phyloP scores from a whole-genome alignment of 2,888 invertebrate species.

The Pachydiplax longipennis region DNA sequence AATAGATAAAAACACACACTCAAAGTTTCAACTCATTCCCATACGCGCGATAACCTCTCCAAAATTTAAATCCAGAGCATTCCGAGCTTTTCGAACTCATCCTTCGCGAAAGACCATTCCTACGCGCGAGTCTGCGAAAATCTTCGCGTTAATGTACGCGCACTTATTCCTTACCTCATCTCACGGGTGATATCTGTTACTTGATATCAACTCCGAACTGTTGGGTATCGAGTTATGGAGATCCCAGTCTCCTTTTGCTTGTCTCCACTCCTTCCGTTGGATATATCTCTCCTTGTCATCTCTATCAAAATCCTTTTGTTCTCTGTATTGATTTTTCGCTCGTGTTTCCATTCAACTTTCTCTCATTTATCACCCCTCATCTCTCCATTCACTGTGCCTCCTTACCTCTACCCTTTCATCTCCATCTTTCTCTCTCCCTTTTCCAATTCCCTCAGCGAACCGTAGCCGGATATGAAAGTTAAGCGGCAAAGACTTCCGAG shows the following conservation, averaged over 20 bases:
- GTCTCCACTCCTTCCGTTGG: neutral
- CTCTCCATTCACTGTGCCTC: too few species aligned
- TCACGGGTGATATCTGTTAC: neutral
- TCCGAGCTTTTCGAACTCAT: too few species aligned
- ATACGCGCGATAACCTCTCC: too few species aligned
- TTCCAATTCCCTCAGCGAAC: neutral
- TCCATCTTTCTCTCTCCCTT: neutral
- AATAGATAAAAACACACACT: too few species aligned
- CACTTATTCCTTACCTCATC: too few species aligned
- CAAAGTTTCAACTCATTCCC: too few species aligned
- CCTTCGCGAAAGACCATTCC: too few species aligned
- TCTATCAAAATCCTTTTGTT: neutral
- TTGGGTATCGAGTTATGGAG: neutral
- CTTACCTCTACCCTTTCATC: neutral
- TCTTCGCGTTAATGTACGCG: too few species aligned
- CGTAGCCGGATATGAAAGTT: conserved; percentile 15
- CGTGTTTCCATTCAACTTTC: neutral
- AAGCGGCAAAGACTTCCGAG: conserved; percentile 27
- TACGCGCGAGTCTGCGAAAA: too few species aligned
- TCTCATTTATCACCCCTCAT: neutral
- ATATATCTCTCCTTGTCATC: neutral
- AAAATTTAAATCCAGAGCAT: too few species aligned
- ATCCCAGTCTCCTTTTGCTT: neutral
- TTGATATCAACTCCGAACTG: neutral
- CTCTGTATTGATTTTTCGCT: neutral